These are phyloP conservation scores for Tribolium freemani DNA, from an alignment of 2,888 invertebrate genomes.

Conservation along the genomic window DNA sequence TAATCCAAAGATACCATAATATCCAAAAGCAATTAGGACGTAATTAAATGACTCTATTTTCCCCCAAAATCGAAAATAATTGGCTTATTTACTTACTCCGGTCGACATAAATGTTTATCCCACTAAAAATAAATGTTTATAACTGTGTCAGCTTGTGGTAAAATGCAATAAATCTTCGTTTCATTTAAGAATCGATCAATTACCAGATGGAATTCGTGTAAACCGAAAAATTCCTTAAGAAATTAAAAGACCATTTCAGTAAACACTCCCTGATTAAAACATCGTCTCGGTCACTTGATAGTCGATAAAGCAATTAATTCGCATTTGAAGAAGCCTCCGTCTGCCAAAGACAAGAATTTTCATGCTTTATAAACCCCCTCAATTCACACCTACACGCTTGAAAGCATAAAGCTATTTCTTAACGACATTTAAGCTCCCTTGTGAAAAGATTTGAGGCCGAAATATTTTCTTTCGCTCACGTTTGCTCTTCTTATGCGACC, in stretches of 20 bases:
- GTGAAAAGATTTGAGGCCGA: neutral
- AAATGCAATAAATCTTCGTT: neutral
- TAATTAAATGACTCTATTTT: no score
- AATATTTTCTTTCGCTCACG: neutral
- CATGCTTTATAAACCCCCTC: neutral
- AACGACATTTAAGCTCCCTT: neutral
- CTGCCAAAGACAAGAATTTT: conserved; percentile 3
- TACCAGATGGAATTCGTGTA: neutral
- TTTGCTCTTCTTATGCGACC: neutral
- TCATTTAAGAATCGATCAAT: neutral
- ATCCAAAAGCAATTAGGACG: no score
- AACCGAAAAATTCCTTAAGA: neutral
- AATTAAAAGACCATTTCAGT: neutral
- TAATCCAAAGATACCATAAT: no score
- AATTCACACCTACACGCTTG: neutral
- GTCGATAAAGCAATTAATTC: neutral
- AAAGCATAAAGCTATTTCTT: conserved; percentile 2
- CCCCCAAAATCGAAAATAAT: neutral
- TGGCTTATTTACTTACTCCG: neutral
- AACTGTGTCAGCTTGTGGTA: neutral
- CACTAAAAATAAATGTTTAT: neutral
- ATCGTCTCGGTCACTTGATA: neutral
- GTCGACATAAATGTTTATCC: neutral
- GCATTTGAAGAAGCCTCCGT: neutral
- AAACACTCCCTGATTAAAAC: neutral